Conservation (phyloP, 2,797 vertebrate genomes). For the Microcaecilia unicolor region DNA sequence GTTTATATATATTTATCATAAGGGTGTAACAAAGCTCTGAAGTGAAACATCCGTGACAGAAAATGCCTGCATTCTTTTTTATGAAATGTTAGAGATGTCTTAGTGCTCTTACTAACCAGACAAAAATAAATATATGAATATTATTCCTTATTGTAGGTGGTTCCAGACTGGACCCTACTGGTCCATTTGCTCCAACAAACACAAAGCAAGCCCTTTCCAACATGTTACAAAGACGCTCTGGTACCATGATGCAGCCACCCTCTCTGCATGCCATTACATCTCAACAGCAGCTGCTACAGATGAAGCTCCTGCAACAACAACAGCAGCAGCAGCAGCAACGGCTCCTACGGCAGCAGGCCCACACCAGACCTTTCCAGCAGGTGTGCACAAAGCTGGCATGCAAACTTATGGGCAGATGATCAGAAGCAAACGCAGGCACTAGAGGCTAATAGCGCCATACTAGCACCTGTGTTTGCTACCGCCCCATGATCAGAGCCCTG, state of each 20-base stretch:
- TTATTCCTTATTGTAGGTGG: conserved; percentile 31
- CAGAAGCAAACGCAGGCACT: too few relatives aligned
- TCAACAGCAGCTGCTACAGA: conserved; percentile 54
- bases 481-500: too few relatives aligned
- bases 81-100: too few relatives aligned
- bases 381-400: conserved; percentile 18
- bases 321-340: conserved; percentile 32
- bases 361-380: conserved; percentile 44
- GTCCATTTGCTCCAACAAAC: conserved; percentile 44
- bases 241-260: conserved; percentile 40
- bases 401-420: too few relatives aligned
- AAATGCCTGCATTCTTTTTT: too few relatives aligned
- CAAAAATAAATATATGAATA: neutral
- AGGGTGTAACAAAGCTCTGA: too few relatives aligned
- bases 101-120: too few relatives aligned
- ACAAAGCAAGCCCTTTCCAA: conserved; percentile 57
- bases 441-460: too few relatives aligned
- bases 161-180: conserved; percentile 40
- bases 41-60: too few relatives aligned
- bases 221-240: conserved; percentile 51
- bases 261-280: conserved; percentile 28
- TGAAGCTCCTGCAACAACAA: conserved; percentile 51
- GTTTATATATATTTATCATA: too few relatives aligned
- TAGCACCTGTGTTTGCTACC: too few relatives aligned
- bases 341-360: conserved; percentile 45